Base-by-base conservation (phyloP, 2,113 vertebrate genomes). In the Notothenia rossii region DNA sequence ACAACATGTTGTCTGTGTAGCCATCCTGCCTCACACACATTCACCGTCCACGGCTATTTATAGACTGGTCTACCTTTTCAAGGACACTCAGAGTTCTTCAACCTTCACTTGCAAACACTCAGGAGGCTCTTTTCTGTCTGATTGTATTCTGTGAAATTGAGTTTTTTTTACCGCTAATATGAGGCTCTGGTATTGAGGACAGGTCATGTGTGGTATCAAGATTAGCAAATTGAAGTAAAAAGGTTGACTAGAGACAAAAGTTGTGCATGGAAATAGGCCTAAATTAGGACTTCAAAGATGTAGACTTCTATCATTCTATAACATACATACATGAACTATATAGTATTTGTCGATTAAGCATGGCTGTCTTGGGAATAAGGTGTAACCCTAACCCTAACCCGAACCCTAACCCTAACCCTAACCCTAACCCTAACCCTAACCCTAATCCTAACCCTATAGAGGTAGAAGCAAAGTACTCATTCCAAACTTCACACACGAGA, bases 61-160 rank as follows among this genome's bases (percentile, higher is more conserved):
- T 81, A 78, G 88, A 78, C 76, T 20, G 43, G 6, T 78, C 77
- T 78, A 4, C 71, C 65, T 81, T 66, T 63, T 78, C 70, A 85
- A 81, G 79, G 82, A 77, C 82, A 43, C 63, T 59, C 29, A 40
- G 58, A 67, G 58, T 61, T 54, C 55, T 81, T 75, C 51, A 65
- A 33, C 80, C 87, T 69, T 65, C 53, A 8, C 72, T 62, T 6
- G 58, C 55, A 75, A 72, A 75, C 65, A 63, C 82, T 60, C 72
- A 5, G 45, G 60, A 80, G 46, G 40, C 72, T 69, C 54, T 68
- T 77, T 11, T 48, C 36, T 33, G 48, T 55, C 43, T 1, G 15
- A 6, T 36, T 59, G n/a, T 45, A 2, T 45, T 56, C 55, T 67
- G 7, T 74, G 15, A 25, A 56, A 55, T 9, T 20, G 0, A 72